Conservation (phyloP, 37 sponge, comb jelly and placozoan species). For the Theonella swinhoei region DNA sequence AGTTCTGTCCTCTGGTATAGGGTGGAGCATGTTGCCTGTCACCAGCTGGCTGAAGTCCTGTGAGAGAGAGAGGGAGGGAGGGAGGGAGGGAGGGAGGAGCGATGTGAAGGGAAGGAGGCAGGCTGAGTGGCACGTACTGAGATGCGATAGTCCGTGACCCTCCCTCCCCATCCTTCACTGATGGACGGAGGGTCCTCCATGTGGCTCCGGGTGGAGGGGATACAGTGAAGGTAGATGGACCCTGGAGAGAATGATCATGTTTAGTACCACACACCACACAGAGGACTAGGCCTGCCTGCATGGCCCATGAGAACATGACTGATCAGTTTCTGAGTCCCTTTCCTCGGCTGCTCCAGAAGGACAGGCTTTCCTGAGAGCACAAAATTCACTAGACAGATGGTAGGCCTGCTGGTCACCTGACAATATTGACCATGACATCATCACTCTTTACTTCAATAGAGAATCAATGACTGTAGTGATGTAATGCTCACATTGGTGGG, state of each 20-base stretch:
- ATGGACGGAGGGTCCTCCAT: conserved; percentile 93
- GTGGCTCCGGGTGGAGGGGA: conserved; percentile 54
- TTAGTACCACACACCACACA: neutral
- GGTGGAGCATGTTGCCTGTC: conserved; percentile 39
- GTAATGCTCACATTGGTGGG: conserved; percentile 69
- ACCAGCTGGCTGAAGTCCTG: conserved; percentile 88
- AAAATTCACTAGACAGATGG: conserved; percentile 89
- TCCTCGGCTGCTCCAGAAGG: conserved; percentile 83
- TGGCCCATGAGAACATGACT: conserved; percentile 77
- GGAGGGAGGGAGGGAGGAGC: neutral
- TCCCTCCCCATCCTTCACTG: conserved; percentile 85
- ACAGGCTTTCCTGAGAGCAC: conserved; percentile 85
- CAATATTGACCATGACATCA: neutral
- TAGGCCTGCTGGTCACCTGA: conserved; percentile 85
- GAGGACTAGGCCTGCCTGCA: conserved; percentile 1
- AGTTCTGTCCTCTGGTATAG: conserved; percentile 64
- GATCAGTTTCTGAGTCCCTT: conserved; percentile 41
- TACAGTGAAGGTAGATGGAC: conserved; percentile 77
- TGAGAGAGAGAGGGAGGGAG: conserved; percentile 2
- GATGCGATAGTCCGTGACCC: conserved; percentile 91
- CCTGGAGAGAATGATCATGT: conserved; percentile 25
- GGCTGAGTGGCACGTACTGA: conserved; percentile 32
- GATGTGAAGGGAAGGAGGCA: neutral
- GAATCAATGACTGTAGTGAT: neutral
- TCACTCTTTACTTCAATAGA: neutral